These are phyloP conservation scores for Pagrus major DNA, from an alignment of 2,113 vertebrate genomes.

Conservation along the genomic window DNA sequence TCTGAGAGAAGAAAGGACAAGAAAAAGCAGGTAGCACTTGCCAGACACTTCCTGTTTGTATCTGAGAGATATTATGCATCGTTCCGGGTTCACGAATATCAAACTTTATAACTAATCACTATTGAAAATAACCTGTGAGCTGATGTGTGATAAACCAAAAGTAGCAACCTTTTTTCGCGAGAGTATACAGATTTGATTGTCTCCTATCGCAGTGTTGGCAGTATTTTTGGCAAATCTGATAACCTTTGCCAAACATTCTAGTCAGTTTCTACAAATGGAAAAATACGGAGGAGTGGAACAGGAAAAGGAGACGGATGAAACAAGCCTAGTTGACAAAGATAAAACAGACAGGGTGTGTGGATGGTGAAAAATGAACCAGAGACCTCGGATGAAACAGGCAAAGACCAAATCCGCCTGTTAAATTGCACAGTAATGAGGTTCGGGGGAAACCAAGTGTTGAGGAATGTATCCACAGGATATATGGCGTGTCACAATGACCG, in stretches of 20 bases:
- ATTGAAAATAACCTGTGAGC: background rate
- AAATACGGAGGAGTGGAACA: background rate
- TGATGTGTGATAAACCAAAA: background rate
- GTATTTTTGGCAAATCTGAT: background rate
- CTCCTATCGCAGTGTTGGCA: background rate
- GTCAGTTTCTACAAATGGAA: background rate
- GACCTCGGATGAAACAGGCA: constrained; percentile 28
- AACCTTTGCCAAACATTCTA: background rate
- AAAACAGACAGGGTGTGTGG: background rate
- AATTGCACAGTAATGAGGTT: constrained; percentile 65
- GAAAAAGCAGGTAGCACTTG: background rate
- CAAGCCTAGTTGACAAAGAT: background rate
- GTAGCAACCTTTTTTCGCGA: background rate
- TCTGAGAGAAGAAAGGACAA: background rate
- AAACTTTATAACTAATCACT: background rate
- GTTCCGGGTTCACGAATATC: background rate
- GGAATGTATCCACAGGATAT: constrained; percentile 46
- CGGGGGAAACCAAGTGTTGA: constrained; percentile 55
- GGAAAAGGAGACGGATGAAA: background rate
- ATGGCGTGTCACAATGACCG: constrained; percentile 46
- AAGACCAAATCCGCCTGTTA: constrained; percentile 40
- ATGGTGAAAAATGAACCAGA: constrained; percentile 6
- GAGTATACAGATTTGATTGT: background rate
- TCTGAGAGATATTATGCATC: background rate
- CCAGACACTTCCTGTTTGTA: constrained; percentile 8